phyloP scores from a whole-genome alignment of 2,113 vertebrate species.

The Tiliqua scincoides region DNA sequence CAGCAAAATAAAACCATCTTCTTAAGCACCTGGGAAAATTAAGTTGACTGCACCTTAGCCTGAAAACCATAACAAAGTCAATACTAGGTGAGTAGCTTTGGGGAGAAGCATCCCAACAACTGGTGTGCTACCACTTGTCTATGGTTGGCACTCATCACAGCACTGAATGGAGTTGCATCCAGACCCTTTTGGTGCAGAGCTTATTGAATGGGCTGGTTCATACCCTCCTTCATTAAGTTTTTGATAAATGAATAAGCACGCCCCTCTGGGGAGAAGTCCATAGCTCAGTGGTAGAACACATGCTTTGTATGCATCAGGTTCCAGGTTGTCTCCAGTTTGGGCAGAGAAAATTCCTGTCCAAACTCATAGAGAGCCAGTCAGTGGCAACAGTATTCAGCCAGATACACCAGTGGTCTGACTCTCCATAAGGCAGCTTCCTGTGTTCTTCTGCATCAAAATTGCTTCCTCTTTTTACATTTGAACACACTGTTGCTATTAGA shows the following conservation, averaged over 20 bases:
- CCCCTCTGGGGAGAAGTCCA: neutral
- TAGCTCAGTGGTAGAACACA: too few relatives aligned
- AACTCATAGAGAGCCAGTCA: too few relatives aligned
- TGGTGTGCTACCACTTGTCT: neutral
- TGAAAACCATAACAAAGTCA: neutral
- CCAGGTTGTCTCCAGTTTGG: too few relatives aligned
- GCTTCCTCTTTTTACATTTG: neutral
- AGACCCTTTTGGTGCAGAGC: neutral
- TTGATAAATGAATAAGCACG: neutral
- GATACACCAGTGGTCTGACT: too few relatives aligned
- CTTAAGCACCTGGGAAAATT: neutral
- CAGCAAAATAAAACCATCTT: neutral
- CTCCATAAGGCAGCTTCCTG: too few relatives aligned
- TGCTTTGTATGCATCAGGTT: too few relatives aligned
- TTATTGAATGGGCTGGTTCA: neutral
- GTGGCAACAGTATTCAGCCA: too few relatives aligned
- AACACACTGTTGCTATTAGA: too few relatives aligned
- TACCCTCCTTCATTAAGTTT: neutral
- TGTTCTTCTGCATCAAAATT: neutral
- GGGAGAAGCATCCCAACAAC: neutral
- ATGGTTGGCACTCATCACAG: neutral
- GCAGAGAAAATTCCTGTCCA: too few relatives aligned
- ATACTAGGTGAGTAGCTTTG: neutral
- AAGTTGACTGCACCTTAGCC: neutral
- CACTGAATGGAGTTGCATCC: neutral